Percentiles rank a stretch among this genome's conserved stretches.
Conservation (phyloP, 2,888 invertebrate genomes). For the Imbricaverruca yamaguchii region DNA sequence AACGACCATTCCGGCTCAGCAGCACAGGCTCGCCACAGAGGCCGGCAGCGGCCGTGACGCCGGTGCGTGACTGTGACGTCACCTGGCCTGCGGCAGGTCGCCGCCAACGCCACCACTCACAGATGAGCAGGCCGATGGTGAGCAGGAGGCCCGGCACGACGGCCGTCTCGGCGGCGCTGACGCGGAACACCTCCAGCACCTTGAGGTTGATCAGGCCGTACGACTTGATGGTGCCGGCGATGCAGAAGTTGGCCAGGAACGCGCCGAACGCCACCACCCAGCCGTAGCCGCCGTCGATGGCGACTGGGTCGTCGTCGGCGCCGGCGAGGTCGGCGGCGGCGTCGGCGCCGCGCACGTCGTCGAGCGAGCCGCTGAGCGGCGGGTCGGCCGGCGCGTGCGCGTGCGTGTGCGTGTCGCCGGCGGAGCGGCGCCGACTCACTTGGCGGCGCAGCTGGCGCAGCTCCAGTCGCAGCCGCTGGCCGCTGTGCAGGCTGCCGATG, state of each 20-base stretch:
- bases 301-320: neutral
- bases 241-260: constrained; percentile 36
- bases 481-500: constrained; percentile 14
- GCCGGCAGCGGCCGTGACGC: no score
- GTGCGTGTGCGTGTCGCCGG: neutral
- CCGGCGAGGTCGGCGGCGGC: no score
- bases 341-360: neutral
- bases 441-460: constrained; percentile 1
- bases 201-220: constrained; percentile 37
- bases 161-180: constrained; percentile 41
- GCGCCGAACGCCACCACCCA: constrained; percentile 39
- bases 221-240: constrained; percentile 37
- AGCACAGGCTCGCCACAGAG: no score
- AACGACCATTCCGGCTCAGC: no score
- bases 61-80: no score
- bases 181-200: constrained; percentile 34
- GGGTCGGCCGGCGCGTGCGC: neutral
- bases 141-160: constrained; percentile 37
- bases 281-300: constrained; percentile 36
- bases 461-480: neutral
- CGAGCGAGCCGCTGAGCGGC: neutral
- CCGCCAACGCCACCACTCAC: constrained; percentile 29
- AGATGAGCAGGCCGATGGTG: constrained; percentile 35
- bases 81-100: no score
- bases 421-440: constrained; percentile 4